Evolutionary conservation across 2,797 vertebrate species (phyloP).

Genomic region (Microtus californicus): DNA sequence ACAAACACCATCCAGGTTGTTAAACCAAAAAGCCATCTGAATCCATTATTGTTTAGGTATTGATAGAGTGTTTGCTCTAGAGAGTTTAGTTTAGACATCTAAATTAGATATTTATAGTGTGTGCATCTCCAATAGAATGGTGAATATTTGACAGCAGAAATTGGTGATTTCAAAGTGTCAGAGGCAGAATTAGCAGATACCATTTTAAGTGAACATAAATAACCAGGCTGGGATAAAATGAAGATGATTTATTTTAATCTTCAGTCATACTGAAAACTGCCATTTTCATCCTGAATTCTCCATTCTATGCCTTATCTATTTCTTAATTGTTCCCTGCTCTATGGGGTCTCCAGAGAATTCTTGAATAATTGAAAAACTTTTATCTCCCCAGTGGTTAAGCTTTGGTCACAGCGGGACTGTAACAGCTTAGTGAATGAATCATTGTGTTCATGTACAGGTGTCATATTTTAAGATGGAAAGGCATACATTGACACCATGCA

Average conservation of each 20-base stretch:
- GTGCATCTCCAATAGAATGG: background rate
- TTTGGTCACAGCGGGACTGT: conserved; percentile 37
- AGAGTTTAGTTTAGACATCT: conserved; percentile 13
- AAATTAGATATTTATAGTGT: too few species aligned
- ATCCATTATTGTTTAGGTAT: background rate
- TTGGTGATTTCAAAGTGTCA: background rate
- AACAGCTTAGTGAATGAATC: conserved; percentile 54
- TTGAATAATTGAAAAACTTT: conserved; percentile 71
- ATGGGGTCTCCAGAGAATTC: conserved; percentile 43
- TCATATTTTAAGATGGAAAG: conserved; percentile 53
- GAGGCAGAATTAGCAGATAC: conserved; percentile 11
- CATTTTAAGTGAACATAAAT: conserved; percentile 19
- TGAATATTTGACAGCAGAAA: background rate
- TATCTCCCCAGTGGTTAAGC: conserved; percentile 22
- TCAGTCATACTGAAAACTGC: conserved; percentile 13
- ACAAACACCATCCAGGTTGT: background rate
- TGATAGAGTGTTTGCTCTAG: background rate
- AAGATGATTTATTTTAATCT: background rate
- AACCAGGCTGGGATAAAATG: background rate
- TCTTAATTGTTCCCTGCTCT: conserved; percentile 65
- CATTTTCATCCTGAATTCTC: conserved; percentile 25
- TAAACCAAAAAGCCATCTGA: background rate
- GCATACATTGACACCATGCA: background rate
- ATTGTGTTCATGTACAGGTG: conserved; percentile 4
- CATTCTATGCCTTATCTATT: conserved; percentile 44